Evolutionary conservation across 2,113 vertebrate genomes (phyloP).

Genomic region (Copsychus sechellarum): DNA sequence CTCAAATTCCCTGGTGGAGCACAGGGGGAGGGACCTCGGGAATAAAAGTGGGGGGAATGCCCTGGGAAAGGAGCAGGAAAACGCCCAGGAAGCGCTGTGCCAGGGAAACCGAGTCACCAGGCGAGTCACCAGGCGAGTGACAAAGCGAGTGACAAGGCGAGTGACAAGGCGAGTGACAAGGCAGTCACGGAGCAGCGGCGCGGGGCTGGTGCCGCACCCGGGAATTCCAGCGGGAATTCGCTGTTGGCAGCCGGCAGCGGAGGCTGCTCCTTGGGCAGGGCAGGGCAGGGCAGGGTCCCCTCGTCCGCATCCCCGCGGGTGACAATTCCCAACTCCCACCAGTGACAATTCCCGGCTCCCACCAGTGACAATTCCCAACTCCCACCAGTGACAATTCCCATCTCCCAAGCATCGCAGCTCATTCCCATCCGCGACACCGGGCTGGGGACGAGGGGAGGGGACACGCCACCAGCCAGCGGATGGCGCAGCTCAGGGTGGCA

Average conservation of each 20-base stretch:
- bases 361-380: neutral
- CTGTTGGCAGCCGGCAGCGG: neutral
- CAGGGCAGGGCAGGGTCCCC: neutral
- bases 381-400: neutral
- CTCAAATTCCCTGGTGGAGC: rapidly evolving
- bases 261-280: neutral
- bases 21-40: neutral
- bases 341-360: neutral
- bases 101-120: neutral
- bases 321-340: neutral
- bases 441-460: neutral
- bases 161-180: neutral
- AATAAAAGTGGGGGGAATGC: neutral
- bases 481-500: neutral
- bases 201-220: neutral
- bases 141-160: neutral
- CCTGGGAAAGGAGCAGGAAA: neutral
- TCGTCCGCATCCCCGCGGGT: neutral
- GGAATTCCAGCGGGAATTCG: neutral
- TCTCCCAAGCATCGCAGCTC: neutral
- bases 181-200: neutral
- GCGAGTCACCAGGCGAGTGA: neutral
- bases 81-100: neutral
- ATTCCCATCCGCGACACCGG: neutral
- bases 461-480: neutral